phyloP scores from a whole-genome alignment of 2,888 invertebrate genomes.

The Perizoma flavofasciatum region DNA sequence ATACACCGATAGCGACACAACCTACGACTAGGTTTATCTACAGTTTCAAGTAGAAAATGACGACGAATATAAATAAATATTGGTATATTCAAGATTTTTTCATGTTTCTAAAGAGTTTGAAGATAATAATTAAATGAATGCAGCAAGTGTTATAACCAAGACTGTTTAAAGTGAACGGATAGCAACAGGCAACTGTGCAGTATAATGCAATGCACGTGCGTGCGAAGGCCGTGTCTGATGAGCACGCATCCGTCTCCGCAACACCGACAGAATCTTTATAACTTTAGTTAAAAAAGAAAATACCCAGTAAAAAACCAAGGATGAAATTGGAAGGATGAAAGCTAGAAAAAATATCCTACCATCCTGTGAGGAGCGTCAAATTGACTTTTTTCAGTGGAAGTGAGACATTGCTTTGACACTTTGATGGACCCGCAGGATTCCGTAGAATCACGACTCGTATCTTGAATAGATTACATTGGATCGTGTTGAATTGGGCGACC shows the following conservation, averaged over 20 bases:
- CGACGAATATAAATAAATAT: too few species aligned
- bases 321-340: conserved; percentile 49
- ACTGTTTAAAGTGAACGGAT: conserved; percentile 35
- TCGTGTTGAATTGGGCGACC: conserved; percentile 35
- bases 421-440: conserved; percentile 56
- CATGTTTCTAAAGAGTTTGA: neutral
- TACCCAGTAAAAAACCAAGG: conserved; percentile 43
- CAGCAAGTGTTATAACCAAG: conserved; percentile 7
- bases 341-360: conserved; percentile 53
- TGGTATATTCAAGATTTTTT: too few species aligned
- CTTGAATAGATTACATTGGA: conserved; percentile 62
- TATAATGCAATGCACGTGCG: conserved; percentile 66
- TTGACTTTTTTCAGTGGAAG: conserved; percentile 53
- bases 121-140: conserved; percentile 18
- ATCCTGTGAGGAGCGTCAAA: conserved; percentile 53
- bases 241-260: conserved; percentile 58
- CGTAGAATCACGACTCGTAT: conserved; percentile 54
- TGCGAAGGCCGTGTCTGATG: conserved; percentile 59
- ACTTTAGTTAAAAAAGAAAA: conserved; percentile 51
- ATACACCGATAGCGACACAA: conserved; percentile 1
- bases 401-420: conserved; percentile 49
- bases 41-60: neutral
- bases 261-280: conserved; percentile 65
- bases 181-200: conserved; percentile 53
- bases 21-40: neutral